Conservation (phyloP, 2,113 vertebrate species). For the Benitochromis conjunctus region DNA sequence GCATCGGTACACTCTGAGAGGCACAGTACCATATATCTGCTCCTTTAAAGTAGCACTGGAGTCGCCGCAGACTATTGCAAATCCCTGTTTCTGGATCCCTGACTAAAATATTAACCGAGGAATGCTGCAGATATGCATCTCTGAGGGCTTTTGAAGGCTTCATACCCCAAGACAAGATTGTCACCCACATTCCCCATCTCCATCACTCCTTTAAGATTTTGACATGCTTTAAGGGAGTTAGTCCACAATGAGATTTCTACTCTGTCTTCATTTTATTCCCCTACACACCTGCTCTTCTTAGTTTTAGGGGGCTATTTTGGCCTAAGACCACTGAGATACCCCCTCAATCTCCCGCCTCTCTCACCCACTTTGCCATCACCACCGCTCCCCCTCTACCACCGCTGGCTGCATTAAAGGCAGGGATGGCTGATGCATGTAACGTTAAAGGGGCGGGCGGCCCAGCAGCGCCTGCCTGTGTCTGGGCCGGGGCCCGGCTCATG, state of each 20-base stretch:
- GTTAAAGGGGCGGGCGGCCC: conserved; percentile 73
- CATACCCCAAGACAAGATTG: background rate
- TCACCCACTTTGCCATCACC: conserved; percentile 3
- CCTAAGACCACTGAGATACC: background rate
- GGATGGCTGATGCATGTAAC: conserved; percentile 71
- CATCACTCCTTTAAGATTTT: background rate
- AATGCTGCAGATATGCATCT: background rate
- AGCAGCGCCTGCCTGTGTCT: conserved; percentile 68
- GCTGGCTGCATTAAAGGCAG: conserved; percentile 70
- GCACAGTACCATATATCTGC: background rate
- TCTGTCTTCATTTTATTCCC: background rate
- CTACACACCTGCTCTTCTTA: background rate
- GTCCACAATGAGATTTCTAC: background rate
- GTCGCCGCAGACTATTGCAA: background rate
- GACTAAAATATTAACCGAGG: background rate
- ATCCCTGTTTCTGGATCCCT: background rate
- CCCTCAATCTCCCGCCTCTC: background rate
- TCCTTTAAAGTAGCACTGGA: background rate
- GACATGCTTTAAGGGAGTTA: conserved; percentile 6
- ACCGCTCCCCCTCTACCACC: conserved; percentile 3
- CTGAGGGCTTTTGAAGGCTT: background rate
- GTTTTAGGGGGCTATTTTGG: background rate
- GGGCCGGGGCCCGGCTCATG: conserved; percentile 71
- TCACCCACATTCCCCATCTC: background rate
- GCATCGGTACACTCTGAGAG: background rate